Evolutionary conservation across 2,113 vertebrate species (phyloP).

Genomic region (Eurypyga helias): DNA sequence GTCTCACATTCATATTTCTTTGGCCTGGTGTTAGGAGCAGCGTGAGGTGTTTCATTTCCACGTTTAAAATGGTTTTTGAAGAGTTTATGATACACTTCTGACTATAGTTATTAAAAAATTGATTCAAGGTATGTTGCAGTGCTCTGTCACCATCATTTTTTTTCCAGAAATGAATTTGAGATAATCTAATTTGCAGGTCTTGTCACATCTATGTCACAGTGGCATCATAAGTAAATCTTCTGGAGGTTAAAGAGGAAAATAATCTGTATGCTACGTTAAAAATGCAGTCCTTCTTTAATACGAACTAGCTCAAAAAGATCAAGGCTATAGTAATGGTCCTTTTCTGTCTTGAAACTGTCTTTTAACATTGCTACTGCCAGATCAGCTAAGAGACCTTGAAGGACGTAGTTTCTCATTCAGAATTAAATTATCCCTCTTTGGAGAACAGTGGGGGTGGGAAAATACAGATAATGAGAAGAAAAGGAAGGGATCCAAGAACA

Average conservation of each 20-base stretch:
- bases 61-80: neutral
- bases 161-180: neutral
- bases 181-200: neutral
- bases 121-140: neutral
- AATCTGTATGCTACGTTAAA: neutral
- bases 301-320: neutral
- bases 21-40: neutral
- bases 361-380: neutral
- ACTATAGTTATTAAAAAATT: neutral
- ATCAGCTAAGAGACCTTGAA: neutral
- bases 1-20: neutral
- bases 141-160: neutral
- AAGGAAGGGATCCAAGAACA: neutral
- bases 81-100: neutral
- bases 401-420: neutral
- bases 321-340: neutral
- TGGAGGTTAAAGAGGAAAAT: neutral
- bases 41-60: constrained; percentile 44
- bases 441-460: neutral
- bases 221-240: neutral
- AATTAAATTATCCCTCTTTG: neutral
- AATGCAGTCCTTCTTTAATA: neutral
- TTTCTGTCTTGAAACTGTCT: neutral
- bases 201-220: neutral
- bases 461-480: neutral